A percentile compares a stretch with the other conserved stretches of the same genome.
Evolutionary conservation across 2,113 vertebrate species (phyloP).

Genomic region (Chascanopsetta lugubris): DNA sequence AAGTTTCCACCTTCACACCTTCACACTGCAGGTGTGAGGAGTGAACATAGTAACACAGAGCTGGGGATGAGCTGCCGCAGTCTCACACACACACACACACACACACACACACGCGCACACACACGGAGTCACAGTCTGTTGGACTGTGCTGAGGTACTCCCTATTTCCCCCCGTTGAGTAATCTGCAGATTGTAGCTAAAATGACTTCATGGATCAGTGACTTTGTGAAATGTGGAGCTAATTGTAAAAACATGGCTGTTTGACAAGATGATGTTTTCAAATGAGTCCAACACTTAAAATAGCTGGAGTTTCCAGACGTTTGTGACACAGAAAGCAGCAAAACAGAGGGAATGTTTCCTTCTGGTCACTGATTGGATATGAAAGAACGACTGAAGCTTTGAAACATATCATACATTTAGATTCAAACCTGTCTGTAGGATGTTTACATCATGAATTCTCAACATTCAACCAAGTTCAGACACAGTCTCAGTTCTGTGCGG

Average conservation of each 20-base stretch:
- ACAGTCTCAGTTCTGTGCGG: no score
- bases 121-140: background rate
- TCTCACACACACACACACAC: no score
- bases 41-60: conserved; percentile 31
- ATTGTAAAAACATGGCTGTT: background rate
- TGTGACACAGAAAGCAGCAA: background rate
- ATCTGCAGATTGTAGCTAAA: background rate
- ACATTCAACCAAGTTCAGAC: no score
- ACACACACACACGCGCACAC: no score
- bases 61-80: no score
- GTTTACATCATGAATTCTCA: no score
- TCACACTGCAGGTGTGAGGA: no score
- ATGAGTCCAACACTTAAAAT: background rate
- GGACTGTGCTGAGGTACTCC: no score
- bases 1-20: conserved; percentile 42
- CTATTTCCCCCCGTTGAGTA: background rate
- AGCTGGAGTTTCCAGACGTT: background rate
- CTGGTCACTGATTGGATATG: background rate
- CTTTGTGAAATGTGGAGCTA: no score
- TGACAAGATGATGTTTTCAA: background rate
- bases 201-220: background rate
- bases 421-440: no score
- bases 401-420: no score
- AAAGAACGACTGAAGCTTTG: background rate
- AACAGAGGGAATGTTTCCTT: background rate